Evolutionary conservation across 2,888 invertebrate species (phyloP).

Genomic region (Leptinotarsa peninsularis): DNA sequence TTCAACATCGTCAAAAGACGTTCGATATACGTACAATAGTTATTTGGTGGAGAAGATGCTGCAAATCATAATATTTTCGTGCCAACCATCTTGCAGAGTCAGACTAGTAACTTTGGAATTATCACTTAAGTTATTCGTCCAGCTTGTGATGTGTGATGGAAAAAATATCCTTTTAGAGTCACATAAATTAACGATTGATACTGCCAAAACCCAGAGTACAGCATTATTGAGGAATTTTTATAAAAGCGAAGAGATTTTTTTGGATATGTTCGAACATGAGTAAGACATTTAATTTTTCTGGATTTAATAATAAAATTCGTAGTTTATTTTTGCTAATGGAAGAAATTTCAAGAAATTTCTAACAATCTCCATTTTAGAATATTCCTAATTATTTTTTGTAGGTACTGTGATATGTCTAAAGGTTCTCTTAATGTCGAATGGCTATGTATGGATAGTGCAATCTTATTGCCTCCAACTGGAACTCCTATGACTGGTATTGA

Average conservation of each 20-base stretch:
- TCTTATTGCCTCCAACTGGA: slow-evolving; percentile 93
- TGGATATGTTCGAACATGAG: slow-evolving; percentile 99
- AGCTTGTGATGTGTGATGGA: slow-evolving; percentile 72
- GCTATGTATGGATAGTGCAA: slow-evolving; percentile 95
- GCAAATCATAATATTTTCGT: slow-evolving; percentile 84
- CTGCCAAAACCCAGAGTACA: slow-evolving; percentile 84
- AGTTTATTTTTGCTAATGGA: too few species aligned
- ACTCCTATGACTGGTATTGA: slow-evolving; percentile 96
- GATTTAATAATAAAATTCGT: too few species aligned
- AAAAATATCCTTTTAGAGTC: slow-evolving; percentile 74
- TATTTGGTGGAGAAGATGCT: slow-evolving; percentile 86
- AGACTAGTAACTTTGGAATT: slow-evolving; percentile 93
- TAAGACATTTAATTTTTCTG: slow-evolving; percentile 54
- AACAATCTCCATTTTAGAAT: neutral
- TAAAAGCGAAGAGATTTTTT: slow-evolving; percentile 97
- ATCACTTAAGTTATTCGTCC: slow-evolving; percentile 82
- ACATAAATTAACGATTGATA: slow-evolving; percentile 76
- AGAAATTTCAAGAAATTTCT: too few species aligned
- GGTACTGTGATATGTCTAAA: slow-evolving; percentile 91
- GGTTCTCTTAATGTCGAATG: slow-evolving; percentile 90
- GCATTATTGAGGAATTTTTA: slow-evolving; percentile 90
- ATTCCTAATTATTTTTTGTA: slow-evolving; percentile 54
- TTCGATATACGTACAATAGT: slow-evolving; percentile 78
- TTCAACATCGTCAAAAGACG: slow-evolving; percentile 57
- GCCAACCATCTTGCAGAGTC: slow-evolving; percentile 91